These are phyloP conservation scores for Caranx ignobilis DNA, from an alignment of 2,113 vertebrate species.

Conservation along the genomic window DNA sequence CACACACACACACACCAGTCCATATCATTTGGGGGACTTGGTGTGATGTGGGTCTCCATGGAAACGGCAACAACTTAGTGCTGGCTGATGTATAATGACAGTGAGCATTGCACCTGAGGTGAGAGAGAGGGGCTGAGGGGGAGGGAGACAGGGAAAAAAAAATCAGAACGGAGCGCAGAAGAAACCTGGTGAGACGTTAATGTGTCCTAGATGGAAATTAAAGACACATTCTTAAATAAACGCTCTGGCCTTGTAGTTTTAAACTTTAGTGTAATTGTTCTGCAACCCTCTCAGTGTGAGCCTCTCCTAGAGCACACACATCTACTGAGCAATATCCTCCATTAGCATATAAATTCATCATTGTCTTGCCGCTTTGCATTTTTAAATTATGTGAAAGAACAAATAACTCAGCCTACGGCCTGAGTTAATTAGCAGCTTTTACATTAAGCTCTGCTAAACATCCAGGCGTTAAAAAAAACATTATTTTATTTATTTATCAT, in stretches of 20 bases:
- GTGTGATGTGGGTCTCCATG: slow-evolving; percentile 70
- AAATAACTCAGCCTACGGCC: neutral
- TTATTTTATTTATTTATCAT: too few species aligned
- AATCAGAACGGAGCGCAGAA: neutral
- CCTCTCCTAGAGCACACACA: neutral
- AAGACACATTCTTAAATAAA: neutral
- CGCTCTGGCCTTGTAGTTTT: neutral
- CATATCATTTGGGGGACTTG: slow-evolving; percentile 33
- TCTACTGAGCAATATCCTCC: neutral
- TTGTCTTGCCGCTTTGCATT: slow-evolving; percentile 1
- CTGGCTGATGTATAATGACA: slow-evolving; percentile 58
- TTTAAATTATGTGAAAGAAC: slow-evolving; percentile 6
- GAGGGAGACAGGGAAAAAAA: neutral
- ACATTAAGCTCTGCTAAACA: neutral
- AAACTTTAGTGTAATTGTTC: neutral
- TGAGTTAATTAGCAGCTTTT: slow-evolving; percentile 1
- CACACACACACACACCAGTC: slow-evolving; percentile 15
- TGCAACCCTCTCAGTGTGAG: neutral
- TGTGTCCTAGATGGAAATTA: neutral
- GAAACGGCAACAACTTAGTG: slow-evolving; percentile 60
- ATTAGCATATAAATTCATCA: slow-evolving; percentile 31
- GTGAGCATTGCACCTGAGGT: slow-evolving; percentile 46
- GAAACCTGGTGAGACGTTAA: neutral
- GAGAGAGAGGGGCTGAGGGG: neutral
- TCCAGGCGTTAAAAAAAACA: too few species aligned